Evolutionary conservation across 1,140 invertebrate genomes (phyloP).

Genomic region (Argopecten irradians): DNA sequence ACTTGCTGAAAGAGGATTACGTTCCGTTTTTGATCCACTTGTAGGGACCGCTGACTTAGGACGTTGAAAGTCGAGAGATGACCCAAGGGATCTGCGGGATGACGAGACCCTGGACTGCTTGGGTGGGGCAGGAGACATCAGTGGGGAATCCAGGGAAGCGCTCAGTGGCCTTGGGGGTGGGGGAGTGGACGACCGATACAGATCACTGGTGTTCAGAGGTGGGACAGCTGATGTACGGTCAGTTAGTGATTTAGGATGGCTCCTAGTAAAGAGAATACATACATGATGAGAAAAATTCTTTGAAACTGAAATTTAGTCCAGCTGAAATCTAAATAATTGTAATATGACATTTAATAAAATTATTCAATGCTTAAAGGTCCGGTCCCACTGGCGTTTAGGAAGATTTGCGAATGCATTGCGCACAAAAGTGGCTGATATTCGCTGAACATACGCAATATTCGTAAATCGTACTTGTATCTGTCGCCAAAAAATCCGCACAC

Average conservation of each 20-base stretch:
- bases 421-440: too few species aligned
- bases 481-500: too few species aligned
- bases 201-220: conserved; percentile 58
- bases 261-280: conserved; percentile 48
- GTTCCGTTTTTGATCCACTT: conserved; percentile 50
- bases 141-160: conserved; percentile 37
- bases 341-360: too few species aligned
- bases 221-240: conserved; percentile 64
- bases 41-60: conserved; percentile 50
- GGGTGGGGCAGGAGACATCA: conserved; percentile 47
- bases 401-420: too few species aligned
- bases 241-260: conserved; percentile 55
- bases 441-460: too few species aligned
- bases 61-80: conserved; percentile 32
- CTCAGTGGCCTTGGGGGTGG: conserved; percentile 55
- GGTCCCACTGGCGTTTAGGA: too few species aligned
- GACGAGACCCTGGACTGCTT: conserved; percentile 24
- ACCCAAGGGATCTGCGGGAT: not conserved
- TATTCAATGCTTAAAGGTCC: too few species aligned
- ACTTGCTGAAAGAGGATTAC: conserved; percentile 50
- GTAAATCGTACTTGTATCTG: too few species aligned
- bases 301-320: too few species aligned
- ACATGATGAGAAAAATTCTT: too few species aligned
- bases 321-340: too few species aligned
- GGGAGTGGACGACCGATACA: conserved; percentile 61